Evolutionary conservation across 2,888 invertebrate genomes (phyloP).

Genomic region (Serripes groenlandicus): DNA sequence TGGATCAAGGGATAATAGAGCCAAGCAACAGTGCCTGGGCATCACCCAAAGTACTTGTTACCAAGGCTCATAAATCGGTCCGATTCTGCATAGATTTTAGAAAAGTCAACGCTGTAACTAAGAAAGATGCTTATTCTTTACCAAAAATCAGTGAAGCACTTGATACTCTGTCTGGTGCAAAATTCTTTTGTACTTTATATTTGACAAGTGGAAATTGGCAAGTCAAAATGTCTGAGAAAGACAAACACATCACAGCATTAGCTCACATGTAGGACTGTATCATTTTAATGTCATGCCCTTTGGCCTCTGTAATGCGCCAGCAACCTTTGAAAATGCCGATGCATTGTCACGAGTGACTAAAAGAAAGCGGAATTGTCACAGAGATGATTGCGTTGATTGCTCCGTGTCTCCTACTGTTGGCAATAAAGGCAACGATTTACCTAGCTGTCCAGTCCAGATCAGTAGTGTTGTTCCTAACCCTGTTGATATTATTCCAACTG

Average conservation of each 20-base stretch:
- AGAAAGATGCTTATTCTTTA: conserved; percentile 52
- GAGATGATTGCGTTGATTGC: conserved; percentile 1
- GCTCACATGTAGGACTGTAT: conserved; percentile 34
- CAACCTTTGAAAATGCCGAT: conserved; percentile 4
- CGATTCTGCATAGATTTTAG: conserved; percentile 55
- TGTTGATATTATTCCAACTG: not conserved
- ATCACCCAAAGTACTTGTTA: conserved; percentile 42
- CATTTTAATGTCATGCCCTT: too few relatives aligned
- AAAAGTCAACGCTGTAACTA: conserved; percentile 37
- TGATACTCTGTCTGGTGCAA: conserved; percentile 42
- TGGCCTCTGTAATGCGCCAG: too few relatives aligned
- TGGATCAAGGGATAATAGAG: conserved; percentile 52
- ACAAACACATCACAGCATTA: conserved; percentile 42
- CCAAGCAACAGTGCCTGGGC: conserved; percentile 56
- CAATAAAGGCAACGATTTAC: not conserved
- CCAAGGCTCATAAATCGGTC: conserved; percentile 35
- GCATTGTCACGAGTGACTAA: not conserved
- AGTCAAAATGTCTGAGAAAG: conserved; percentile 36
- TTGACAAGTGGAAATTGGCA: conserved; percentile 57
- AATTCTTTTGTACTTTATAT: conserved; percentile 54
- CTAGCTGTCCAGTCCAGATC: too few relatives aligned
- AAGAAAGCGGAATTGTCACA: not conserved
- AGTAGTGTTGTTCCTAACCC: too few relatives aligned
- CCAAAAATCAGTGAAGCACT: conserved; percentile 47
- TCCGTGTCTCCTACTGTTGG: not conserved